Evolutionary conservation across 2,113 vertebrate genomes (phyloP).

Genomic region (Melierax canorus): DNA sequence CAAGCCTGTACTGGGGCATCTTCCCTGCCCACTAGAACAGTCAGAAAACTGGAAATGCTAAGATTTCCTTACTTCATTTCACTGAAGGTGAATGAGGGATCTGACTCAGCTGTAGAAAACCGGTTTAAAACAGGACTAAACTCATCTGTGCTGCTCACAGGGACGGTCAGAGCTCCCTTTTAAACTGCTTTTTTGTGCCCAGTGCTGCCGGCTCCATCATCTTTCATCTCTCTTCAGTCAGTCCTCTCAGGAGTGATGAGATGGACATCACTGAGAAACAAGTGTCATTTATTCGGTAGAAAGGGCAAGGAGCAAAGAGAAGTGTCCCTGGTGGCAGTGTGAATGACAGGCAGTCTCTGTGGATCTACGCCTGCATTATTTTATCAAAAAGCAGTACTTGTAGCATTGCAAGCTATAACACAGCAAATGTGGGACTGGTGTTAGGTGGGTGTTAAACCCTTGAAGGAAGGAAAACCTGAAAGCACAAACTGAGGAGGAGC

Average conservation of each 20-base stretch:
- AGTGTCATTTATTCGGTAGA: background rate
- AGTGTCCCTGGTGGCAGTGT: background rate
- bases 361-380: background rate
- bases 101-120: background rate
- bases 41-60: background rate
- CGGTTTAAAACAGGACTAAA: background rate
- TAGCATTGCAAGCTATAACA: background rate
- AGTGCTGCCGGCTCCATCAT: rapidly evolving
- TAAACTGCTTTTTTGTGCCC: background rate
- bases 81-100: background rate
- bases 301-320: background rate
- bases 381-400: background rate
- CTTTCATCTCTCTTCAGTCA: background rate
- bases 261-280: background rate
- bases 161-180: background rate
- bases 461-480: background rate
- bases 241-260: background rate
- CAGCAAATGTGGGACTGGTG: background rate
- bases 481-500: background rate
- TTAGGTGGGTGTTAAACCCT: background rate
- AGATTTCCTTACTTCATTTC: background rate
- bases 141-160: background rate
- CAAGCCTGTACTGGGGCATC: background rate
- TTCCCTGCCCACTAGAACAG: background rate
- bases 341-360: background rate